A percentile compares a stretch with the other conserved stretches of the same genome.
These are phyloP conservation scores for Cotesia typhae DNA, from an alignment of 1,140 invertebrate genomes.

Conservation along the genomic window DNA sequence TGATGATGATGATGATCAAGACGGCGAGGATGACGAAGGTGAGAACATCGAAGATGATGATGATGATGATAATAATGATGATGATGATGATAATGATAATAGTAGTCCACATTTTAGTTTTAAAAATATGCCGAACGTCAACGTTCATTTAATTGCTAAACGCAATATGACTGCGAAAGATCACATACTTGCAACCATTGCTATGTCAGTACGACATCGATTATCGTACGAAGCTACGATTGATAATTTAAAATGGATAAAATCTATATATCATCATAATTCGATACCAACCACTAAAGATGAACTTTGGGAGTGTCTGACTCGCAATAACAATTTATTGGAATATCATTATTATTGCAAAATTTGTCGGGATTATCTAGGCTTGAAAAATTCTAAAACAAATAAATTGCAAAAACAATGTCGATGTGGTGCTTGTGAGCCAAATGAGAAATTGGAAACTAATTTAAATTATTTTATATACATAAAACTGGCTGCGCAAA, in stretches of 20 bases:
- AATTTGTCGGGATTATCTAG: slow-evolving; percentile 23
- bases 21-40: too few species aligned
- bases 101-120: slow-evolving; percentile 13
- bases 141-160: slow-evolving; percentile 19
- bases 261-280: slow-evolving; percentile 16
- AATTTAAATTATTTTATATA: slow-evolving; percentile 17
- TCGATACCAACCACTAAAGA: slow-evolving; percentile 20
- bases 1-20: too few species aligned
- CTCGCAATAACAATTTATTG: slow-evolving; percentile 18
- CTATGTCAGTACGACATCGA: too few species aligned
- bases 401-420: slow-evolving; percentile 15
- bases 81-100: neutral
- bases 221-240: too few species aligned
- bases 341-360: slow-evolving; percentile 21
- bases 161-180: slow-evolving; percentile 13
- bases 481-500: too few species aligned
- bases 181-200: slow-evolving; percentile 9
- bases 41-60: too few species aligned
- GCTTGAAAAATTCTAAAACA: slow-evolving; percentile 4
- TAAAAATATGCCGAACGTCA: slow-evolving; percentile 1
- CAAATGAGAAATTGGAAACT: slow-evolving; percentile 4
- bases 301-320: slow-evolving; percentile 13
- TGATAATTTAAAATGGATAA: slow-evolving; percentile 22
- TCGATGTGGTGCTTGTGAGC: neutral
- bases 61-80: too few species aligned